These are phyloP conservation scores for Polypterus bichir DNA, from an alignment of 2,113 vertebrate genomes.

Conservation along the genomic window DNA sequence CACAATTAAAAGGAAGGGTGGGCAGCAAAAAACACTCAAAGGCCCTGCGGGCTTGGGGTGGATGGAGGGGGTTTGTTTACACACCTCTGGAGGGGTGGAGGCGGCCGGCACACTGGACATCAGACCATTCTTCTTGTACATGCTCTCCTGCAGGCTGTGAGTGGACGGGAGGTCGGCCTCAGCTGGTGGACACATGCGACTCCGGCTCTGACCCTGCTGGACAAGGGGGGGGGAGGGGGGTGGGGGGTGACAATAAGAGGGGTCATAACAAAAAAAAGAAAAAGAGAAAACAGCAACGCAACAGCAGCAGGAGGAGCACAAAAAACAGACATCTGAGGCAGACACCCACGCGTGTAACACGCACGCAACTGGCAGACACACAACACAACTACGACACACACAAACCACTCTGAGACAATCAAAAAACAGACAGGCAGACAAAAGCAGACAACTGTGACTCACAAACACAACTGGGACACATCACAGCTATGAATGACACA, in stretches of 20 bases:
- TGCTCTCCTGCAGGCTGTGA: slow-evolving; percentile 39
- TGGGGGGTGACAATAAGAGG: neutral
- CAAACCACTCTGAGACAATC: no score
- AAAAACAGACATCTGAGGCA: neutral
- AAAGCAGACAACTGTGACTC: no score
- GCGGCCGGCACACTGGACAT: slow-evolving; percentile 62
- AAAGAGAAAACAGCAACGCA: neutral
- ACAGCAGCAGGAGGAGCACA: neutral
- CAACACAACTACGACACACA: neutral
- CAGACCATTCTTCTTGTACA: slow-evolving; percentile 67
- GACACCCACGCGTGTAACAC: neutral
- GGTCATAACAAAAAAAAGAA: neutral
- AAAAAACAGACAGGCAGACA: no score
- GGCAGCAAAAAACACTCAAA: neutral
- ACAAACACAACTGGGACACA: no score
- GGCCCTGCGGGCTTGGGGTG: neutral
- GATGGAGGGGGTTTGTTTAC: neutral
- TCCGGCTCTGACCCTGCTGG: slow-evolving; percentile 42
- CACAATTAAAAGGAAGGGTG: neutral
- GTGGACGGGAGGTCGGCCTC: slow-evolving; percentile 43
- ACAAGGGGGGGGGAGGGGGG: neutral
- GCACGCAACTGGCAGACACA: no score
- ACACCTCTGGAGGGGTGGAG: slow-evolving; percentile 64
- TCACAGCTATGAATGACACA: no score
- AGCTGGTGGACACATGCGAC: slow-evolving; percentile 34